phyloP scores from a whole-genome alignment of 2,113 vertebrate species.

The Pomatostomus ruficeps region DNA sequence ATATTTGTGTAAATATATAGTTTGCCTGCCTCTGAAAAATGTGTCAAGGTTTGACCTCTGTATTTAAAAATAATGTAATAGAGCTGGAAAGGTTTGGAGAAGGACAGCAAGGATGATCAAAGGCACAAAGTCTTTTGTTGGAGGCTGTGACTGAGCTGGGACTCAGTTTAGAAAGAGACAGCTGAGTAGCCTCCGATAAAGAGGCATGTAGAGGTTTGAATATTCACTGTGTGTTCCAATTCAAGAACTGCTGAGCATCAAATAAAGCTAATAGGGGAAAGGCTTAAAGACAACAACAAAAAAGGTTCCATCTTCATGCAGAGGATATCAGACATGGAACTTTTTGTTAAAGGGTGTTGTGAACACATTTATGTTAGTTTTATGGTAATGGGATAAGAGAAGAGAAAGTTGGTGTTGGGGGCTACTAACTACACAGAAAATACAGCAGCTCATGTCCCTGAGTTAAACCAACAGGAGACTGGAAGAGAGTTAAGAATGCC shows the following conservation, averaged over 20 bases:
- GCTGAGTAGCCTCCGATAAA: background rate
- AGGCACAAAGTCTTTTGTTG: background rate
- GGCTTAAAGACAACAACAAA: background rate
- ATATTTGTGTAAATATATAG: background rate
- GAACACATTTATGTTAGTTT: background rate
- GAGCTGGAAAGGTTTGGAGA: background rate
- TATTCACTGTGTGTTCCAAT: background rate
- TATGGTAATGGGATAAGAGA: background rate
- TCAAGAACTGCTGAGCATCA: background rate
- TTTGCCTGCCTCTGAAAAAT: background rate
- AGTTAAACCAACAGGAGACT: background rate
- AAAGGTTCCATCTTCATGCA: background rate
- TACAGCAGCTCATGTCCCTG: background rate
- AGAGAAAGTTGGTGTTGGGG: background rate
- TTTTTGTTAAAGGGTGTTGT: background rate
- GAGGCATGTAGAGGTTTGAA: background rate
- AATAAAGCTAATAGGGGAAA: background rate
- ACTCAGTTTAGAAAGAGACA: background rate
- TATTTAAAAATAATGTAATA: background rate
- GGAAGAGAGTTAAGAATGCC: background rate
- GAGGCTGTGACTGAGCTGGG: background rate
- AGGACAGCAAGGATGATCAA: background rate
- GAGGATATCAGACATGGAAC: fast-evolving
- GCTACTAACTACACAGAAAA: background rate
- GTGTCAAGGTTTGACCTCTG: background rate